Conservation (phyloP, 2,113 vertebrate species). For the Cyphomyrus discorhynchus region DNA sequence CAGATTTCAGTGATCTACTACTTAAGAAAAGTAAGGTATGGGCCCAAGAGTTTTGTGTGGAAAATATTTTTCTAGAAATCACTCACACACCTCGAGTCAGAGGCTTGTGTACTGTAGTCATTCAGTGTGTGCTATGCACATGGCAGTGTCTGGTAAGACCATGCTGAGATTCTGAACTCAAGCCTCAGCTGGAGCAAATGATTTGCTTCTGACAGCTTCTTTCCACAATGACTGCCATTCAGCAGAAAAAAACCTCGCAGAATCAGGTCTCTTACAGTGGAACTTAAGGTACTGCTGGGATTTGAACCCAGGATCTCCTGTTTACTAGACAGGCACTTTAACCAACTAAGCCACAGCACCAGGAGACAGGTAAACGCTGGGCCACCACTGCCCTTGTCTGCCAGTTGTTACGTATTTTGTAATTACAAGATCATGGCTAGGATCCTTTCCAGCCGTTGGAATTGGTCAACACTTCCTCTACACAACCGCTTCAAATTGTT, state of each 20-base stretch:
- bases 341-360: not conserved
- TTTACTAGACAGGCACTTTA: not conserved
- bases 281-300: not conserved
- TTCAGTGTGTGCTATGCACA: no score
- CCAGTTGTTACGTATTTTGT: no score
- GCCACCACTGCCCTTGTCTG: no score
- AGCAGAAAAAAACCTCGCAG: not conserved
- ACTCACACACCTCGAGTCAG: no score
- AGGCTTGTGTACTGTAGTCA: no score
- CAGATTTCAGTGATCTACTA: no score
- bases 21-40: no score
- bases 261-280: no score
- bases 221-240: not conserved
- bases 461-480: not conserved
- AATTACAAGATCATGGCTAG: not conserved
- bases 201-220: not conserved
- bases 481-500: not conserved
- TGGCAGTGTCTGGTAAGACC: not conserved
- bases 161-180: no score
- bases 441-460: not conserved
- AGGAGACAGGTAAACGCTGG: accelerated
- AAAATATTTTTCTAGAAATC: no score
- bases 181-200: no score
- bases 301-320: not conserved
- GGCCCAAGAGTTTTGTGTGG: no score